phyloP scores from a whole-genome alignment of 2,888 invertebrate genomes.

The Andrena haemorrhoa region DNA sequence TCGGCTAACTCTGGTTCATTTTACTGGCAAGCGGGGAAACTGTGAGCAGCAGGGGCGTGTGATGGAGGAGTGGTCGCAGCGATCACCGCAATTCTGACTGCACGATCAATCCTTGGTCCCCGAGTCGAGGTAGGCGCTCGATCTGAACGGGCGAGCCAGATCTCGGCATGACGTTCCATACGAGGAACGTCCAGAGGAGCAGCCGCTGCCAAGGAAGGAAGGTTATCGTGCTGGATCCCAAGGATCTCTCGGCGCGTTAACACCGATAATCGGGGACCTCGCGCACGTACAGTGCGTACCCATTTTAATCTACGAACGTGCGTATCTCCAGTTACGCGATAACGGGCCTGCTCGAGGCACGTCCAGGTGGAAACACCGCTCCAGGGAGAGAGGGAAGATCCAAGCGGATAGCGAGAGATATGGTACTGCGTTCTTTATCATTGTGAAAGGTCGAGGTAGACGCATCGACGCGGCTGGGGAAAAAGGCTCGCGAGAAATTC shows the following conservation, averaged over 20 bases:
- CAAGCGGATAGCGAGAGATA: background rate
- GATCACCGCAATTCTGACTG: background rate
- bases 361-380: too few relatives aligned
- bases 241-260: conserved; percentile 65
- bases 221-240: conserved; percentile 68
- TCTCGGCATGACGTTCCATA: conserved; percentile 62
- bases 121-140: conserved; percentile 11
- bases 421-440: conserved; percentile 18
- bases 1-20: background rate
- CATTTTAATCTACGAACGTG: conserved; percentile 16
- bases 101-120: background rate
- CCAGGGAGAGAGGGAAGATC: too few relatives aligned
- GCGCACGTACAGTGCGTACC: background rate
- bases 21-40: background rate
- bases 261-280: conserved; percentile 13
- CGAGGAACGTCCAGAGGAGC: conserved; percentile 56
- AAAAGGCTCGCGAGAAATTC: conserved; percentile 15
- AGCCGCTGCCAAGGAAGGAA: conserved; percentile 67
- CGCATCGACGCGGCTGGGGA: conserved; percentile 12
- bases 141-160: conserved; percentile 12
- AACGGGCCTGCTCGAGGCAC: too few relatives aligned
- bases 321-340: too few relatives aligned
- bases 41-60: background rate
- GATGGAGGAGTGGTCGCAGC: background rate
- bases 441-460: conserved; percentile 31